Evolutionary conservation across 2,797 vertebrate species (phyloP).

Genomic region (Ceryle rudis): DNA sequence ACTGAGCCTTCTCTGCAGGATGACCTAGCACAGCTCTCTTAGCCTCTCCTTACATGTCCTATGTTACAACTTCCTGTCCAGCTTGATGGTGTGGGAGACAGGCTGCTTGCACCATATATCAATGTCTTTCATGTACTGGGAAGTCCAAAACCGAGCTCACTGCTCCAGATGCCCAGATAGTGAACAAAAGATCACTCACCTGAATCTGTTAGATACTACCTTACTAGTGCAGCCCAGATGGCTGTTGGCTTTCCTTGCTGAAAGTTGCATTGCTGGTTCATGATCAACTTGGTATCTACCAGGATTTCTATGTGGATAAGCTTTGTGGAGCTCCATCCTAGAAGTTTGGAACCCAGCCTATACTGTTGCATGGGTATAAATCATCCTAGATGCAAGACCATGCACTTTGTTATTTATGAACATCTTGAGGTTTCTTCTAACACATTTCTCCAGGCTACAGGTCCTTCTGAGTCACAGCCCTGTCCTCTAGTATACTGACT

Average conservation of each 20-base stretch:
- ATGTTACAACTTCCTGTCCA: neutral
- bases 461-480: neutral
- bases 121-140: neutral
- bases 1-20: neutral
- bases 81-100: accelerated
- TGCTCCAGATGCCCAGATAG: neutral
- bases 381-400: neutral
- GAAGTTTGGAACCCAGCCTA: neutral
- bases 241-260: neutral
- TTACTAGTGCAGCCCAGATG: neutral
- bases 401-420: neutral
- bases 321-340: neutral
- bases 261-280: neutral
- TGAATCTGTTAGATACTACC: neutral
- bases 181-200: neutral
- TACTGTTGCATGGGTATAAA: neutral
- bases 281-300: neutral
- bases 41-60: neutral
- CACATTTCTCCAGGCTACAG: neutral
- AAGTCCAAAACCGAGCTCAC: neutral
- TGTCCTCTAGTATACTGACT: neutral
- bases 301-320: neutral
- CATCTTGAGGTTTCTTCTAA: neutral
- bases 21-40: neutral
- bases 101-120: neutral